Evolutionary conservation across 35 echinoderm and acorn worm species (phyloP).

Genomic region (Diadema setosum): DNA sequence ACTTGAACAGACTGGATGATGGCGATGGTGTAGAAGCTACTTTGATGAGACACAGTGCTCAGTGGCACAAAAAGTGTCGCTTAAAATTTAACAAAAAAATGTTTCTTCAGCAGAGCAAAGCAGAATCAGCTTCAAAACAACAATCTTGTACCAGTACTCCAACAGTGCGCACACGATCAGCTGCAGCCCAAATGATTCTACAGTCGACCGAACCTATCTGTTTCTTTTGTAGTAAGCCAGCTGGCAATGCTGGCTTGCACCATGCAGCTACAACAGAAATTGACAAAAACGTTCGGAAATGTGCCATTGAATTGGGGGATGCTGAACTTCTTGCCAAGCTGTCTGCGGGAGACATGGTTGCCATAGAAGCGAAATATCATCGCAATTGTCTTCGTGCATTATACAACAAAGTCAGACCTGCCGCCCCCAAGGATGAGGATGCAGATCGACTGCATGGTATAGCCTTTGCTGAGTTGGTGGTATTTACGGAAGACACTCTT

Average conservation of each 20-base stretch:
- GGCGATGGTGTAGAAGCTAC: conserved; percentile 39
- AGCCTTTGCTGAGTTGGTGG: conserved; percentile 44
- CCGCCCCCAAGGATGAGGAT: not conserved
- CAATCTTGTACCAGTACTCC: not conserved
- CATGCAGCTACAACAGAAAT: not conserved
- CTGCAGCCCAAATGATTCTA: not conserved
- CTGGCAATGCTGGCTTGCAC: not conserved
- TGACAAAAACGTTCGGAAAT: not conserved
- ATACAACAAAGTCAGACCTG: not conserved
- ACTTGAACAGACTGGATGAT: conserved; percentile 21
- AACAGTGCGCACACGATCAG: not conserved
- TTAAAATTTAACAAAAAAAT: not conserved
- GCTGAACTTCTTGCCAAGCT: not conserved
- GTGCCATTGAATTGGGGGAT: not conserved
- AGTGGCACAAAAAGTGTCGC: conserved; percentile 44
- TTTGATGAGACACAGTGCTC: not conserved
- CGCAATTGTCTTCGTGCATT: not conserved
- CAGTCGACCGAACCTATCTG: not conserved
- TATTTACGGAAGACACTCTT: conserved; percentile 36
- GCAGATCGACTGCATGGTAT: not conserved
- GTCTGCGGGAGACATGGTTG: conserved; percentile 20
- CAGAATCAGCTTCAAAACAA: not conserved
- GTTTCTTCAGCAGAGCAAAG: not conserved
- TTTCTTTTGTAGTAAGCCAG: not conserved
- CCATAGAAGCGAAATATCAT: not conserved